phyloP scores from a whole-genome alignment of 2,888 invertebrate species.

The Lordiphosa fenestrarum region DNA sequence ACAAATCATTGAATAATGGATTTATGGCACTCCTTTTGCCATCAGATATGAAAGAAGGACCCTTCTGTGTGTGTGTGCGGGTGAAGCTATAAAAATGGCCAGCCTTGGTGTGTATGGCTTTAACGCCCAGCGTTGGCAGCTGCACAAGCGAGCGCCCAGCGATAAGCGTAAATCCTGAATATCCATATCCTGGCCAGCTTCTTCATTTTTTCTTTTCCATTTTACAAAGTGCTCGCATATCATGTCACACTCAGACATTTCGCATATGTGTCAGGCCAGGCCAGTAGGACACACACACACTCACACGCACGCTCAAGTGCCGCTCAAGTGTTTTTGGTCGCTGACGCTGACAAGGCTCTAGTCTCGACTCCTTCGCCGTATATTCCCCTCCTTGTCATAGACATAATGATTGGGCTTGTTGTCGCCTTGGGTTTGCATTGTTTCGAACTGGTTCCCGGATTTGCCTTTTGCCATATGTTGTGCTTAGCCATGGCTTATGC shows the following conservation, averaged over 20 bases:
- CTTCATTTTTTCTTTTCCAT: slow-evolving; percentile 67
- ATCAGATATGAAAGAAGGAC: slow-evolving; percentile 46
- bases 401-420: slow-evolving; percentile 74
- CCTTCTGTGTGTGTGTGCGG: slow-evolving; percentile 15
- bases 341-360: slow-evolving; percentile 25
- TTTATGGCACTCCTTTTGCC: slow-evolving; percentile 72
- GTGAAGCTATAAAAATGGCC: slow-evolving; percentile 61
- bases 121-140: no score
- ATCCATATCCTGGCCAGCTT: slow-evolving; percentile 64
- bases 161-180: slow-evolving; percentile 71
- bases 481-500: slow-evolving; percentile 22
- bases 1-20: slow-evolving; percentile 78
- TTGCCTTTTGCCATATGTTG: slow-evolving; percentile 42
- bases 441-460: slow-evolving; percentile 41
- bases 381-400: slow-evolving; percentile 47
- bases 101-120: slow-evolving; percentile 25
- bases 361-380: slow-evolving; percentile 20
- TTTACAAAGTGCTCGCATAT: slow-evolving; percentile 77
- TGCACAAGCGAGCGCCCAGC: not conserved
- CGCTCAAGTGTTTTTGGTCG: slow-evolving; percentile 62
- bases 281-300: slow-evolving; percentile 39
- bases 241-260: slow-evolving; percentile 74
- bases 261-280: slow-evolving; percentile 65
- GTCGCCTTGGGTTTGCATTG: slow-evolving; percentile 66
- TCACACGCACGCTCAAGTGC: slow-evolving; percentile 48